A percentile compares a stretch with the other conserved stretches of the same genome.
phyloP scores from a whole-genome alignment of 1,140 invertebrate genomes.

The Ladona fulva region DNA sequence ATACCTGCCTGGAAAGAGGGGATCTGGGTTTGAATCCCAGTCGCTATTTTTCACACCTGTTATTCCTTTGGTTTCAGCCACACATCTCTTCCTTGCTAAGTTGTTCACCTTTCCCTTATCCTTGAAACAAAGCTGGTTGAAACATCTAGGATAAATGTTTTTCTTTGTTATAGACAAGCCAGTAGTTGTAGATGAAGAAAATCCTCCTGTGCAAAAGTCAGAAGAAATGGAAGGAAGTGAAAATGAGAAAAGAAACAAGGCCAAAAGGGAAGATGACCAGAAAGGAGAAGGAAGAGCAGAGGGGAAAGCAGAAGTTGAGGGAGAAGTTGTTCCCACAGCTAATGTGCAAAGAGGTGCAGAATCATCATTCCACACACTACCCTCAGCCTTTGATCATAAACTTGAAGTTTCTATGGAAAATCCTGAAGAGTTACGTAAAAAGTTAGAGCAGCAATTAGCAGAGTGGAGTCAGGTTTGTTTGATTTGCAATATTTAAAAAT shows the following conservation, averaged over 20 bases:
- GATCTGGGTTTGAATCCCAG: too few relatives aligned
- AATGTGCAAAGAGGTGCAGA: conserved; percentile 57
- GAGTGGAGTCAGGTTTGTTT: conserved; percentile 37
- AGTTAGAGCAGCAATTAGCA: conserved; percentile 46
- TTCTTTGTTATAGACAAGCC: background rate
- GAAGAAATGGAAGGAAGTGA: conserved; percentile 27
- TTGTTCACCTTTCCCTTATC: too few relatives aligned
- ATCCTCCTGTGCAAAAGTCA: conserved; percentile 40
- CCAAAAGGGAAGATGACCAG: conserved; percentile 23
- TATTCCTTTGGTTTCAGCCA: too few relatives aligned
- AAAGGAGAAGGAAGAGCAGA: conserved; percentile 30
- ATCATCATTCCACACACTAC: conserved; percentile 54
- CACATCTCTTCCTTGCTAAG: too few relatives aligned
- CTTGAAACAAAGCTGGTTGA: too few relatives aligned
- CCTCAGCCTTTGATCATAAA: conserved; percentile 37
- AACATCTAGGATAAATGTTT: too few relatives aligned
- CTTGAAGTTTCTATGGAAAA: conserved; percentile 24
- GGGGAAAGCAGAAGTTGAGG: conserved; percentile 58
- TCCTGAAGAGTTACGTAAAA: conserved; percentile 32
- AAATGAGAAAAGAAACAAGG: conserved; percentile 25
- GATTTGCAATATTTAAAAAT: too few relatives aligned
- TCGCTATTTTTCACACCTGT: too few relatives aligned
- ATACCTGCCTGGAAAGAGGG: too few relatives aligned
- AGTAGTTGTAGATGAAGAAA: conserved; percentile 31
- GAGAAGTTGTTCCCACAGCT: conserved; percentile 58